These are phyloP conservation scores for Heteromormyrus szaboi DNA, from an alignment of 2,797 vertebrate species.

Conservation along the genomic window DNA sequence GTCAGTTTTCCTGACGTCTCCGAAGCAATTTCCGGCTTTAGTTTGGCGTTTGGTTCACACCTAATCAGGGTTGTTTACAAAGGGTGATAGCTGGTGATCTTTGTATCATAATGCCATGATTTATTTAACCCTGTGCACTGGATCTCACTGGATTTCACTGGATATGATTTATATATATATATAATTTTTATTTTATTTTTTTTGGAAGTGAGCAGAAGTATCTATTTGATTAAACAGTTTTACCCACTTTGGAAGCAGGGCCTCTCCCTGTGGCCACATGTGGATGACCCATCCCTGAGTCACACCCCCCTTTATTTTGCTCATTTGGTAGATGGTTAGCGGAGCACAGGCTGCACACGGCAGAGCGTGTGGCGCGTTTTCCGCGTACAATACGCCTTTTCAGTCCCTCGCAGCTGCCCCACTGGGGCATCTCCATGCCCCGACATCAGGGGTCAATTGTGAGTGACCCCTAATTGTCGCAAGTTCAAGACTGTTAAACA, in stretches of 20 bases:
- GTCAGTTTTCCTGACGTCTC: background rate
- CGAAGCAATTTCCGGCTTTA: background rate
- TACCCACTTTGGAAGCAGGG: background rate
- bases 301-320: background rate
- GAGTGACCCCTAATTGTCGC: conserved; percentile 10
- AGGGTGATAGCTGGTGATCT: background rate
- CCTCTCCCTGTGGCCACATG: background rate
- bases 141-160: background rate
- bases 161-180: background rate
- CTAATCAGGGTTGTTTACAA: background rate
- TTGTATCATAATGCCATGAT: background rate
- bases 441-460: conserved; percentile 13
- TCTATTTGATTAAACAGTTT: background rate
- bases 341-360: background rate
- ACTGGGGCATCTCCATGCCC: background rate
- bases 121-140: background rate
- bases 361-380: background rate
- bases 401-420: conserved; percentile 17
- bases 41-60: background rate
- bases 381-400: conserved; percentile 12
- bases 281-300: background rate
- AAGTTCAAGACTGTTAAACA: background rate
- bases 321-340: background rate
- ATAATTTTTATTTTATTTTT: background rate
- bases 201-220: background rate